Evolutionary conservation across 2,113 vertebrate genomes (phyloP).

Genomic region (zebrafish (Danio rerio)): GRCz12tu NC_133188.1:37819501-37820000

Average conservation of each 20-base stretch:
- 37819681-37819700: constrained; percentile 81
- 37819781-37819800: constrained; percentile 76
- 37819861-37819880: constrained; percentile 66
- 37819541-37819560: too few species aligned
- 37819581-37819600: too few species aligned
- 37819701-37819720: constrained; percentile 73
- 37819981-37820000: constrained; percentile 69
- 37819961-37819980: constrained; percentile 68
- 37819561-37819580: too few species aligned
- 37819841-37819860: constrained; percentile 70
- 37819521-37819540: too few species aligned
- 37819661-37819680: constrained; percentile 76
- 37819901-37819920: not conserved
- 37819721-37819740: constrained; percentile 62
- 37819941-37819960: constrained; percentile 63
- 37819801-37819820: constrained; percentile 74
- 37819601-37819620: not conserved
- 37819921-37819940: constrained; percentile 28
- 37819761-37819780: constrained; percentile 78
- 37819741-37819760: constrained; percentile 60
- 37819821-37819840: constrained; percentile 67
- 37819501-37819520: too few species aligned
- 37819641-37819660: constrained; percentile 61
- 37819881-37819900: constrained; percentile 61
- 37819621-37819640: not conserved